Evolutionary conservation across 1,140 invertebrate genomes (phyloP).

Genomic region (Drosophila takahashii): DNA sequence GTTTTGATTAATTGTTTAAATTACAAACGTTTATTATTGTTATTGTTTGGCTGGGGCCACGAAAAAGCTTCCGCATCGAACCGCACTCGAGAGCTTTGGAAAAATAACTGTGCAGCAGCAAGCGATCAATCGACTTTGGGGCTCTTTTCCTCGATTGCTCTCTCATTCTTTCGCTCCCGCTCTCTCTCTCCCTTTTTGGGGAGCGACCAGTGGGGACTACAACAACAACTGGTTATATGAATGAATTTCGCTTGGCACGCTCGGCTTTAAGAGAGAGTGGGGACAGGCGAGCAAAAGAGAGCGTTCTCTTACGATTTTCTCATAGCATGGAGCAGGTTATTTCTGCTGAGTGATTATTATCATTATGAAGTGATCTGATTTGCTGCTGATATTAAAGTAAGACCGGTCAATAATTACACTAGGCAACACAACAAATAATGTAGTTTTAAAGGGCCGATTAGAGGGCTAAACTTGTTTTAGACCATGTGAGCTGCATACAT

Average conservation of each 20-base stretch:
- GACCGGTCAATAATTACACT: slow-evolving; percentile 48
- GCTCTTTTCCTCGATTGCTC: slow-evolving; percentile 4
- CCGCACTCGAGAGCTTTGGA: slow-evolving; percentile 69
- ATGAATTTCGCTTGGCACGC: slow-evolving; percentile 67
- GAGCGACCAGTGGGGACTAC: slow-evolving; percentile 46
- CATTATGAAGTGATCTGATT: slow-evolving; percentile 63
- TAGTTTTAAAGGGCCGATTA: not conserved
- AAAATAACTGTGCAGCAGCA: slow-evolving; percentile 59
- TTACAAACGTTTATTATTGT: slow-evolving; percentile 72
- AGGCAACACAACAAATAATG: slow-evolving; percentile 1
- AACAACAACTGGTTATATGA: slow-evolving; percentile 52
- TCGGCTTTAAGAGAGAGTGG: slow-evolving; percentile 51
- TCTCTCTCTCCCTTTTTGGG: slow-evolving; percentile 5
- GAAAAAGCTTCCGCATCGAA: slow-evolving; percentile 45
- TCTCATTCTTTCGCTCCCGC: not conserved
- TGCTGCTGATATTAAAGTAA: slow-evolving; percentile 49
- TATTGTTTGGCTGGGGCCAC: slow-evolving; percentile 50
- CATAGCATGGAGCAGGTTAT: slow-evolving; percentile 61
- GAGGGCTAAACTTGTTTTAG: not conserved
- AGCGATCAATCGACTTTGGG: slow-evolving; percentile 25
- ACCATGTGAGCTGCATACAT: too few relatives aligned
- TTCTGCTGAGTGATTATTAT: slow-evolving; percentile 59
- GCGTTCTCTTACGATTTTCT: not conserved
- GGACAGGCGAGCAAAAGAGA: slow-evolving; percentile 12
- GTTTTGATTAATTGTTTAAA: slow-evolving; percentile 82